Conservation (phyloP, 2,113 vertebrate genomes). For the Phyllostomus hastatus region DNA sequence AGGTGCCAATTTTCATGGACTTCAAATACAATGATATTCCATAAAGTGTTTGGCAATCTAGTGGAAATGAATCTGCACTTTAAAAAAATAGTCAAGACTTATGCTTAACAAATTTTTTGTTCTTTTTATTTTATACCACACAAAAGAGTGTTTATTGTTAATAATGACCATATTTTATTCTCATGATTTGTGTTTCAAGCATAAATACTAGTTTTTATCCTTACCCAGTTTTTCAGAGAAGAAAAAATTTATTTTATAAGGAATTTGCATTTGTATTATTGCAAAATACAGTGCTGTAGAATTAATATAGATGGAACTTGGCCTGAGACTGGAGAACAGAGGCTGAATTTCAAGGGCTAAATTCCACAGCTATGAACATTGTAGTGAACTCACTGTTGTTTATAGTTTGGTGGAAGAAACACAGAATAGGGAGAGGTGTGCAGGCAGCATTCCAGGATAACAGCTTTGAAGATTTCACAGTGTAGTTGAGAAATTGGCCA, state of each 20-base stretch:
- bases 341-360: slow-evolving; percentile 63
- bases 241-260: background rate
- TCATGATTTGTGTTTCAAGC: slow-evolving; percentile 11
- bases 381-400: slow-evolving; percentile 63
- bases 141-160: background rate
- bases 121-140: background rate
- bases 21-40: background rate
- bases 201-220: background rate
- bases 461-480: slow-evolving; percentile 68
- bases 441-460: slow-evolving; percentile 56
- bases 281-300: background rate
- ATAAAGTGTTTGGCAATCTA: background rate
- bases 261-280: background rate
- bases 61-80: background rate
- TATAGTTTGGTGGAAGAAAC: slow-evolving; percentile 55
- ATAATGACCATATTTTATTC: background rate
- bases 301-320: slow-evolving; percentile 44
- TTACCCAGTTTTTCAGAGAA: background rate
- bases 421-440: slow-evolving; percentile 29
- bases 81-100: background rate
- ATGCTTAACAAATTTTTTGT: background rate
- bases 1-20: background rate
- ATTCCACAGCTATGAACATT: slow-evolving; percentile 69
- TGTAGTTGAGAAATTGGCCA: slow-evolving; percentile 66
- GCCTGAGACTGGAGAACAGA: slow-evolving; percentile 45